A percentile compares a stretch with the other conserved stretches of the same genome.
Conservation (phyloP, 1,140 invertebrate genomes). For the Oscheius sp. region DNA sequence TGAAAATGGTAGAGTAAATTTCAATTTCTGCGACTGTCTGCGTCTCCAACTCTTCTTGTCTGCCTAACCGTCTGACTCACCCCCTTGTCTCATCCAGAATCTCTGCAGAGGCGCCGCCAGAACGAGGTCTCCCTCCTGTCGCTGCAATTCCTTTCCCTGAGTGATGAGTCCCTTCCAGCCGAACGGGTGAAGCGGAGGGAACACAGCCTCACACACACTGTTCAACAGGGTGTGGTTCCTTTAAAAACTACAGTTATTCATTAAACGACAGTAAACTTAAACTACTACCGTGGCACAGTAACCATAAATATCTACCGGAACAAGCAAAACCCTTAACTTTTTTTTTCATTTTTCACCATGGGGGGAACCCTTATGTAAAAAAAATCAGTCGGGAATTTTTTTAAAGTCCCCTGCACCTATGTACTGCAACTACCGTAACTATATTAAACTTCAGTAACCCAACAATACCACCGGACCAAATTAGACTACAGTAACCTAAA, state of each 20-base stretch:
- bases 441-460: no score
- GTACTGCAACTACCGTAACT: no score
- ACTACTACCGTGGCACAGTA: no score
- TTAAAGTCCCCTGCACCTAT: no score
- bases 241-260: neutral
- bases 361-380: no score
- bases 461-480: no score
- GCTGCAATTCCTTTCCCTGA: constrained; percentile 15
- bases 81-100: constrained; percentile 29
- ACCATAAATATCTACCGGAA: no score
- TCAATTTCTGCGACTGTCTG: neutral
- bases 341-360: no score
- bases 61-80: no score
- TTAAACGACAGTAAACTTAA: neutral
- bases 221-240: constrained; percentile 53
- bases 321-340: no score
- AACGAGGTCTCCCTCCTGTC: neutral
- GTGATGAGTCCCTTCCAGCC: constrained; percentile 22
- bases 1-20: neutral
- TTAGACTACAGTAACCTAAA: no score
- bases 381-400: no score
- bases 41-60: constrained; percentile 5
- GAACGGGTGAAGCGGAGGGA: constrained; percentile 46
- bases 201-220: constrained; percentile 57
- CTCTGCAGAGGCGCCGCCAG: constrained; percentile 27